Evolutionary conservation across 1,140 invertebrate genomes (phyloP), one percentile per base, ranked within the genome.

Genomic region (Heliconius hermathena): DNA sequence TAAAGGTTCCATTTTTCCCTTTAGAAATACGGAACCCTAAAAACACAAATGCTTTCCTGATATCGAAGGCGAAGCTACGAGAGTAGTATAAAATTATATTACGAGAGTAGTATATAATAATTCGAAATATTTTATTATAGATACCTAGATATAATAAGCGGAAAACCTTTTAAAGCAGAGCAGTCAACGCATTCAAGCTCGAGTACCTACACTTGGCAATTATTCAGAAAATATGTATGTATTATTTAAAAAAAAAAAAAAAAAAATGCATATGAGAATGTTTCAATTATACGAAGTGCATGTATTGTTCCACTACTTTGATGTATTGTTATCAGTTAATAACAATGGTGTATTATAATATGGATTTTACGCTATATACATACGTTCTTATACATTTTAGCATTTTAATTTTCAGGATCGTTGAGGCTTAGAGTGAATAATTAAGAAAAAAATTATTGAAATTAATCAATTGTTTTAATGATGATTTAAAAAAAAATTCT

Each of bases 311-410:
- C 57, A 26, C 11, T 5, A 66, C 57, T 66, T 54, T 74, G 71
- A 78, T 73, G 70, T 78, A 73, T 78, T 78, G 71, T 72, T 71
- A 78, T 41, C 22, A 71, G n/a, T 26, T 66, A 66, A 66, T 66
- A 66, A 66, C 57, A 66, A 66, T 26, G 22, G 57, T 26, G 11
- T 8, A 13, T 26, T 66, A 29, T 66, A 29, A 66, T 66, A 66
- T 66, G 57, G 9, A 29, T 66, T 66, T 66, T n/a, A 66, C 57
- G 11, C 57, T 3, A 26, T 26, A 66, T 36, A 6, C 33, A 33
- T 66, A 26, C 11, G 8, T 26, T 29, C n/a, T 66, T 26, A 66
- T 41, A 46, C 13, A 46, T 66, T 66, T 26, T 9, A 66, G 3
- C 9, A 66, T 66, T 26, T 66, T 29, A 26, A 66, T 66, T 66